Percentiles rank a stretch among this genome's conserved stretches.
Conservation (phyloP, 2,888 invertebrate genomes). For the Pammene fasciana region DNA sequence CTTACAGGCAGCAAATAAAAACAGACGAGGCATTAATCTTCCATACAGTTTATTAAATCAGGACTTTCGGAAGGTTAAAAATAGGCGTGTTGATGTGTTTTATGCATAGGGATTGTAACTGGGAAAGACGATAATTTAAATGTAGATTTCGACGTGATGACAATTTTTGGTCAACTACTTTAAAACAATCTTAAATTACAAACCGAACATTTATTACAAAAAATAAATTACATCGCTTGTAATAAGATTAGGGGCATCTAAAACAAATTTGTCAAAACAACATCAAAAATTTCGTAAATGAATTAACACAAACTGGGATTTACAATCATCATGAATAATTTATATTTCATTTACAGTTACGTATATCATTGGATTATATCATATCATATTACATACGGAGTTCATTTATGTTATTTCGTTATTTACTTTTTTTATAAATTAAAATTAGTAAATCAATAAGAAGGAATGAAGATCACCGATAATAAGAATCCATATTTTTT, state of each 20-base stretch:
- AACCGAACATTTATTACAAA: conserved; percentile 32
- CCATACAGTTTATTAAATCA: conserved; percentile 46
- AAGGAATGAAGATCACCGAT: conserved; percentile 46
- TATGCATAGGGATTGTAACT: conserved; percentile 14
- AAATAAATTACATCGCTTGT: conserved; percentile 42
- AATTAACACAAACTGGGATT: conserved; percentile 20
- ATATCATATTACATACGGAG: conserved; percentile 10
- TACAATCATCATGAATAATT: conserved; percentile 18
- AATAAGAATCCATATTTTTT: conserved; percentile 34
- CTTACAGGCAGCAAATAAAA: conserved; percentile 40
- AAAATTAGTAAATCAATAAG: conserved; percentile 25
- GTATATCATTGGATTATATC: conserved; percentile 6
- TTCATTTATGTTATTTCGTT: conserved; percentile 7
- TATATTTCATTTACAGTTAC: conserved; percentile 12
- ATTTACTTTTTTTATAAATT: conserved; percentile 29
- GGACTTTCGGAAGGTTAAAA: conserved; percentile 44
- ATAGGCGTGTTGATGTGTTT: background rate
- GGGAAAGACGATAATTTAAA: conserved; percentile 11
- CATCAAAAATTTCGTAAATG: conserved; percentile 39
- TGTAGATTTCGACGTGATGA: conserved; percentile 18
- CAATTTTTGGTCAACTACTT: conserved; percentile 25
- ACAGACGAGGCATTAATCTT: too few species aligned
- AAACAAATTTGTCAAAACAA: conserved; percentile 31
- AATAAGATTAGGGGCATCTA: conserved; percentile 40
- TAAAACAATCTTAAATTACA: conserved; percentile 26